Percentiles rank a stretch among this genome's conserved stretches.
phyloP scores from a whole-genome alignment of 2,113 vertebrate genomes.

The Chloropsis cyanopogon region DNA sequence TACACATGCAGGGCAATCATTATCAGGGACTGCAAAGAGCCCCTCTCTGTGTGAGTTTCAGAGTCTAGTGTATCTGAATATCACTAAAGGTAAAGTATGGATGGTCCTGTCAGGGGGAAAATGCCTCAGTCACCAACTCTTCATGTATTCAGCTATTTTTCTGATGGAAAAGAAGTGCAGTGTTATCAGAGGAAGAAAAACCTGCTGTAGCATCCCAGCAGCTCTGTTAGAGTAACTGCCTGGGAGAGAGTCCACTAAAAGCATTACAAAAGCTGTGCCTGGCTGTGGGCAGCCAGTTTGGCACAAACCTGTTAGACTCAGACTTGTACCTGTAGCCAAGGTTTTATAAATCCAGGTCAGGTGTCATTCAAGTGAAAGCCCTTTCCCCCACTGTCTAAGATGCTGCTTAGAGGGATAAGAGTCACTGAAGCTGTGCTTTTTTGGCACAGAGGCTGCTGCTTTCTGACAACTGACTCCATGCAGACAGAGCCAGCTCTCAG shows the following conservation, averaged over 20 bases:
- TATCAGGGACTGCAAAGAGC: neutral
- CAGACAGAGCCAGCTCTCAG: neutral
- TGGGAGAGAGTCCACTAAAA: neutral
- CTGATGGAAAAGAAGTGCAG: neutral
- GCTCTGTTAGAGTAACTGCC: neutral
- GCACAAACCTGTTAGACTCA: neutral
- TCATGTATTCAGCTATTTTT: neutral
- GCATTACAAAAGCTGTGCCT: neutral
- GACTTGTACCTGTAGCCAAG: neutral
- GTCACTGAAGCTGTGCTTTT: neutral
- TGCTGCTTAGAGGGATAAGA: neutral
- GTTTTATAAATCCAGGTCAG: slow-evolving; percentile 13
- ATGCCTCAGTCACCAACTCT: neutral
- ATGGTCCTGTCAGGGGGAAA: neutral
- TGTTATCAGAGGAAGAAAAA: neutral
- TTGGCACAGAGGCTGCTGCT: neutral
- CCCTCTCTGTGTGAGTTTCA: neutral
- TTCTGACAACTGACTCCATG: neutral
- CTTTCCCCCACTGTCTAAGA: neutral
- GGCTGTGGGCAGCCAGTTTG: neutral
- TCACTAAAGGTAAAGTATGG: neutral
- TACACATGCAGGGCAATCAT: neutral
- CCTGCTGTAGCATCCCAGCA: neutral
- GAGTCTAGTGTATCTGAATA: neutral
- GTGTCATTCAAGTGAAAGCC: neutral